Evolutionary conservation across 1,140 invertebrate genomes (phyloP).

Genomic region (Drosophila triauraria): DNA sequence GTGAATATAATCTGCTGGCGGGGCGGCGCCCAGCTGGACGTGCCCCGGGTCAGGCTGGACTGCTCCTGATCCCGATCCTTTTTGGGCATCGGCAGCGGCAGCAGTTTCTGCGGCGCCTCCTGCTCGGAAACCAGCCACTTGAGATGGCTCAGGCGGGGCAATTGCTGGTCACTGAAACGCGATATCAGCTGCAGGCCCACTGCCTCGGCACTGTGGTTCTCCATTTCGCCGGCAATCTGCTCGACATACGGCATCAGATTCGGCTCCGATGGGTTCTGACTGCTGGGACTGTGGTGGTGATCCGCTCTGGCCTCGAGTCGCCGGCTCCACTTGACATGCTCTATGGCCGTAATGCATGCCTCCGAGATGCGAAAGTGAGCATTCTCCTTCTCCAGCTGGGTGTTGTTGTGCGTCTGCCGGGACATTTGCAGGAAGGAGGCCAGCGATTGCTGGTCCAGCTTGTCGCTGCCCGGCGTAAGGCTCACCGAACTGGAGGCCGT

Average conservation of each 20-base stretch:
- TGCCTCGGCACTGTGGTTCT: conserved; percentile 89
- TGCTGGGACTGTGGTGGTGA: not conserved
- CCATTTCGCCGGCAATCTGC: conserved; percentile 26
- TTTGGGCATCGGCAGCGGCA: conserved; percentile 90
- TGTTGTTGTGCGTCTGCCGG: conserved; percentile 89
- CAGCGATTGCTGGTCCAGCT: conserved; percentile 90
- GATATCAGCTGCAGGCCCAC: conserved; percentile 92
- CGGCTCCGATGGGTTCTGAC: conserved; percentile 3
- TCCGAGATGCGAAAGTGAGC: conserved; percentile 95
- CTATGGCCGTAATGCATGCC: conserved; percentile 93
- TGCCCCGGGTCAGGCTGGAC: conserved; percentile 87
- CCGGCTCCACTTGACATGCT: conserved; percentile 87
- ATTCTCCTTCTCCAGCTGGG: conserved; percentile 94
- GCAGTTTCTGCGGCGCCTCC: conserved; percentile 91
- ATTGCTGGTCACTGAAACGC: conserved; percentile 91
- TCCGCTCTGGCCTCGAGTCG: conserved; percentile 23
- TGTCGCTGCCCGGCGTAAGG: conserved; percentile 46
- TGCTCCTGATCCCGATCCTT: conserved; percentile 21
- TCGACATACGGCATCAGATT: conserved; percentile 52
- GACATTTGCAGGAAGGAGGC: conserved; percentile 91
- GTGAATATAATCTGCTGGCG: conserved; percentile 94
- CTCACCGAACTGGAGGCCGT: conserved; percentile 59
- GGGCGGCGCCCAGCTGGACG: conserved; percentile 93
- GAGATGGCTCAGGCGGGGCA: conserved; percentile 92
- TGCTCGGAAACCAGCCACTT: conserved; percentile 92